These are phyloP conservation scores for Staurois parvus DNA, from an alignment of 2,797 vertebrate species.

Conservation along the genomic window DNA sequence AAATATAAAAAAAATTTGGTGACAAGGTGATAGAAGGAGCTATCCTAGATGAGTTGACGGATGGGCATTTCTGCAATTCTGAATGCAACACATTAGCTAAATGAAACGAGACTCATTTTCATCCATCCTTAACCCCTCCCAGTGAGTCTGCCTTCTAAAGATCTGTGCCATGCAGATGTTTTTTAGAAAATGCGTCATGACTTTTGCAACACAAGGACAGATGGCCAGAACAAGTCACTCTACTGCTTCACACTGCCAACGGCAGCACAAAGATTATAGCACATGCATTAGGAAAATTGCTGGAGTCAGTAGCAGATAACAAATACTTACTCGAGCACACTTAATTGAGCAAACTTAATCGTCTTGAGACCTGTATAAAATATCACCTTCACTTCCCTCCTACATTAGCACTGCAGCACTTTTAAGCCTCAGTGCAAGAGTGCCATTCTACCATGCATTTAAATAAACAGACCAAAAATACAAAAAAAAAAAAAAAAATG, in stretches of 20 bases:
- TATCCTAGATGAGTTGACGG: slow-evolving; percentile 20
- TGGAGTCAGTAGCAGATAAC: slow-evolving; percentile 37
- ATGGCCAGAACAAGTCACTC: slow-evolving; percentile 46
- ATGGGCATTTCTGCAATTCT: slow-evolving; percentile 23
- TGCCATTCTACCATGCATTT: no score
- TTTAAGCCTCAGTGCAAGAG: no score
- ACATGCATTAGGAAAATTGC: slow-evolving; percentile 51
- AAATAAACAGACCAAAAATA: no score
- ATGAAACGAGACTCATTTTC: slow-evolving; percentile 26
- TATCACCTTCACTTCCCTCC: slow-evolving; percentile 34
- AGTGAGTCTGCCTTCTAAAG: slow-evolving; percentile 5
- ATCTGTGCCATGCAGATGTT: slow-evolving; percentile 52
- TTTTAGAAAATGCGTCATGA: slow-evolving; percentile 26
- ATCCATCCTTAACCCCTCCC: background rate
- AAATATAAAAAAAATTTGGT: no score
- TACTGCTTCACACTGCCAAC: slow-evolving; percentile 45
- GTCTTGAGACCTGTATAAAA: slow-evolving; percentile 20
- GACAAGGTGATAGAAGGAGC: slow-evolving; percentile 42
- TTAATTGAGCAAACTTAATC: background rate
- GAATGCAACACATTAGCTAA: slow-evolving; percentile 53
- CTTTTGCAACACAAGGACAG: slow-evolving; percentile 50
- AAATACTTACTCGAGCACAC: slow-evolving; percentile 22
- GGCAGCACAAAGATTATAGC: slow-evolving; percentile 36
- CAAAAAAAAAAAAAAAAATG: no score
- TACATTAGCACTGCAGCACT: background rate